Base-by-base conservation (phyloP, 2,888 invertebrate species). In the Diarsia dahlii region DNA sequence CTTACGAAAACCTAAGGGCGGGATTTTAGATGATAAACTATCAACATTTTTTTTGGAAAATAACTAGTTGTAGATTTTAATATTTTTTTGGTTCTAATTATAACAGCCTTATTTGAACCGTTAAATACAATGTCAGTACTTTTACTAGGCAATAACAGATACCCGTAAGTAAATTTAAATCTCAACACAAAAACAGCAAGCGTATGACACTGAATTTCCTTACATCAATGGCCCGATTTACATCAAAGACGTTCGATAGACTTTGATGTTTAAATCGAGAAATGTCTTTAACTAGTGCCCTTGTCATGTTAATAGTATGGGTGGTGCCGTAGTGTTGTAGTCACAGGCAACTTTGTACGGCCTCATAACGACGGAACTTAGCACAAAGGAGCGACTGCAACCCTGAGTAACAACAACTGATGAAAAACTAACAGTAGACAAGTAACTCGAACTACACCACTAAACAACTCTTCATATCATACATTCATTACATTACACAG, bases 221-320 rank as follows among this genome's bases (percentile, higher is more conserved):
- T 92, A 93, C 93, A 94, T 94, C 93, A 95, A 95, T 94, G 94
- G 93, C 92, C 91, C 91, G 92, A 91, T 92, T 89, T 89, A 95
- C 92, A 95, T 95, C 95, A 95, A 95, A 95, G 93, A 88, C 88
- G 85, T 92, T 90, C 88, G 91, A 93, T 92, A 91, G 90, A 91
- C 95, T 95, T 95, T 95, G 95, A 95, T 94, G 95, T 95, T 94
- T 92, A 92, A 95, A 94, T 93, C 91, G 86, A 86, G 85, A 86
- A 81, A 84, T 77, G 81, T 84, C 92, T 93, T 91, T 92, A 94
- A 93, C 91, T 92, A 92, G 90, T 94, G 93, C 92, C 94, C 94
- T 93, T 93, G 94, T 93, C 85, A 88, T 88, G 85, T 81, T 85
- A 88, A 88, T 88, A 90, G 91, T 88, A 89, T 90, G 89, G 91